phyloP scores from a whole-genome alignment of 2,113 vertebrate genomes.

The Rousettus leschenaultii region DNA sequence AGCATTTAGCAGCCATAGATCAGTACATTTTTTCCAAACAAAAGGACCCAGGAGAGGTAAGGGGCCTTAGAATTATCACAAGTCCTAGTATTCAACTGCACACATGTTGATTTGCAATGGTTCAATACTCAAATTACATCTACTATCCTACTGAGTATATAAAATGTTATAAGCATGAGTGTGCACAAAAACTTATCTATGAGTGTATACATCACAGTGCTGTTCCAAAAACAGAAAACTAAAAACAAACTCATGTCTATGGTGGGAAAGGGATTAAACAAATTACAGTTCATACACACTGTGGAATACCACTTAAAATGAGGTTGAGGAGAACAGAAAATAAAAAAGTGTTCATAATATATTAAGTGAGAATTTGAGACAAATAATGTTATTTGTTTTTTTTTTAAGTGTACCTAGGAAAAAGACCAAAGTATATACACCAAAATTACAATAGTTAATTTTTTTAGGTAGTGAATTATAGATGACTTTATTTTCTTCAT shows the following conservation, averaged over 20 bases:
- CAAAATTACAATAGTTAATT: background rate
- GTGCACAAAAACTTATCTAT: background rate
- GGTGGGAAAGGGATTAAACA: background rate
- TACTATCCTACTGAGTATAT: background rate
- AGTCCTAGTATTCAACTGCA: background rate
- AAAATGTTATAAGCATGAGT: background rate
- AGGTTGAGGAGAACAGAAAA: background rate
- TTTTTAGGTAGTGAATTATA: background rate
- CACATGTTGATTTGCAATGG: background rate
- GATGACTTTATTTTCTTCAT: background rate
- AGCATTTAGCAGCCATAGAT: background rate
- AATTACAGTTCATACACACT: background rate
- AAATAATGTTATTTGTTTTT: background rate
- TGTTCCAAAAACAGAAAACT: background rate
- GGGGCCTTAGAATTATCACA: background rate
- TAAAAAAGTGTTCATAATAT: background rate
- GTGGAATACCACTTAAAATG: background rate
- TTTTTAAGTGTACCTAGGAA: background rate
- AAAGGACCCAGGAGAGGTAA: background rate
- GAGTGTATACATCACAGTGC: background rate
- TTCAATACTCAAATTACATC: background rate
- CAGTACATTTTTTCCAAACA: background rate
- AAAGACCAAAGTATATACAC: slow-evolving; percentile 5
- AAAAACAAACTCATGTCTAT: background rate
- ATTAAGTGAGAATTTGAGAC: background rate